Evolutionary conservation across 2,888 invertebrate genomes (phyloP), one percentile per base, ranked within the genome.

Genomic region (Nebria brevicollis): DNA sequence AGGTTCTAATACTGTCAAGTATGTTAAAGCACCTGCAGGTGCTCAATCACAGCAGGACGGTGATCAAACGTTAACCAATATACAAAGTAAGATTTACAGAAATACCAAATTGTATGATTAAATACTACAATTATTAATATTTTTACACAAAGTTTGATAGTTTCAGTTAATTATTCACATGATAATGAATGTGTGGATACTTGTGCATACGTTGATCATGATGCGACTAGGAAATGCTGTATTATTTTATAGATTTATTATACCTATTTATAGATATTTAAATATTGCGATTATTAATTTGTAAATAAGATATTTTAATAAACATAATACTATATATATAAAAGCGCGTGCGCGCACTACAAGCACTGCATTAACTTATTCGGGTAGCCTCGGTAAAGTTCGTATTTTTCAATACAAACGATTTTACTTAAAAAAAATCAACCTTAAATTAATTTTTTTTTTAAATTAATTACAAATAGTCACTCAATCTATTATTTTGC

Each of bases 191-290:
- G 34, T 34, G 34, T 34, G 34, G 34, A 34, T 34, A 4, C 34
- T 34, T 34, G 34, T 26, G 72, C 11, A 41, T 7, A 26, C 11
- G 8, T 26, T 70, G 25, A 34, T 70, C 72, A 34, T 6, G 42
- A 34, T 10, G n/a, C n/a, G 72, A 72, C 8, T n/a, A 72, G 13
- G 68, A 68, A 72, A 72, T 72, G 72, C 13, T 72, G 72, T 34
- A 72, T 42, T 15, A 72, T 72, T 41, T 72, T 34, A 72, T 72
- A 54, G 54, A 54, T 11, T 3, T 54, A 7, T 54, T 54, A 34
- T 34, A 34, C 5, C 1, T 54, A 54, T 13, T 54, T 54, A 54
- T 11, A 54, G 2, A 54, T 54, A 54, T 54, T 54, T 54, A 54
- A 2, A 54, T 13, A 11, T 54, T 7, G 8, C 4, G 7, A 54